Percentiles rank a stretch among this genome's conserved stretches.
phyloP scores from a whole-genome alignment of 2,888 invertebrate genomes.

The Nomada flava region DNA sequence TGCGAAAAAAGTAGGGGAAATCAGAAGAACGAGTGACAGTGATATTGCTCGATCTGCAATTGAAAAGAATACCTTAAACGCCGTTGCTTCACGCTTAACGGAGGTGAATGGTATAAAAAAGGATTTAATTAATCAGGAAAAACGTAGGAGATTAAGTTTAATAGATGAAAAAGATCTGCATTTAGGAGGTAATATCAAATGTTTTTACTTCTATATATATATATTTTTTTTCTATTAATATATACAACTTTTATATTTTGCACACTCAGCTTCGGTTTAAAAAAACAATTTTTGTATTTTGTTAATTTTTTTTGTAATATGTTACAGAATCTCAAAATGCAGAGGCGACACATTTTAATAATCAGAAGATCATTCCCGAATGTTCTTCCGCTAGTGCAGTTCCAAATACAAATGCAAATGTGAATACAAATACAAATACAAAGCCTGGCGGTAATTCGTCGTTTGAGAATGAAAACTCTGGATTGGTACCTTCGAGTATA shows the following conservation, averaged over 20 bases:
- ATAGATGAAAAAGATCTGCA: constrained; percentile 83
- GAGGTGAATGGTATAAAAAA: constrained; percentile 86
- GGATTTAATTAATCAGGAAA: constrained; percentile 86
- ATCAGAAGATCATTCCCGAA: constrained; percentile 74
- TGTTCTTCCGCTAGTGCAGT: constrained; percentile 60
- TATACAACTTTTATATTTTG: background rate
- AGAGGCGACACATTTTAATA: constrained; percentile 77
- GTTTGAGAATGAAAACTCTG: constrained; percentile 75
- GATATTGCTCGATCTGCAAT: constrained; percentile 77
- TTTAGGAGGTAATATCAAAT: constrained; percentile 76
- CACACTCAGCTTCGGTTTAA: background rate
- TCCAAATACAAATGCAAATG: constrained; percentile 68
- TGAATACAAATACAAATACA: constrained; percentile 65
- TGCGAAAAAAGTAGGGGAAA: constrained; percentile 81
- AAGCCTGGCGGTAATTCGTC: constrained; percentile 67
- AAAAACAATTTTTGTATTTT: background rate
- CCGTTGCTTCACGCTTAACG: constrained; percentile 75
- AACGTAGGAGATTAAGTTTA: constrained; percentile 87
- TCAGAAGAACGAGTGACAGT: constrained; percentile 85
- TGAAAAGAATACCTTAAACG: constrained; percentile 75
- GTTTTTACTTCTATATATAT: background rate
- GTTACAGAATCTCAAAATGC: constrained; percentile 83
- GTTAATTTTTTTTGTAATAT: constrained; percentile 20
- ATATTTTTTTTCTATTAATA: background rate
- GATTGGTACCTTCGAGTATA: constrained; percentile 50